phyloP scores from a whole-genome alignment of 2,888 invertebrate genomes.

The Nezara viridula region DNA sequence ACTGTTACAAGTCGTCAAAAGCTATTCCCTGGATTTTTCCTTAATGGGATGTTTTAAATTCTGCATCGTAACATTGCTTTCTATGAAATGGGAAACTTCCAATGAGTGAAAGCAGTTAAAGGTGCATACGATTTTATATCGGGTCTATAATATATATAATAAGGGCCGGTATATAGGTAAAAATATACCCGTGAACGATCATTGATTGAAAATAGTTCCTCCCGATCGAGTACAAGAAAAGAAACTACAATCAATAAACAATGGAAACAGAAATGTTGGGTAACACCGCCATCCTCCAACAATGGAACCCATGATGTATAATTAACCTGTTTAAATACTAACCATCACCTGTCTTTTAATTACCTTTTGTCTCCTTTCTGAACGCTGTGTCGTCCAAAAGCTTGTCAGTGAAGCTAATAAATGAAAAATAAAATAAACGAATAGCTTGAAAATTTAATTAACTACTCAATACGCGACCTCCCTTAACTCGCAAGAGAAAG shows the following conservation, averaged over 20 bases:
- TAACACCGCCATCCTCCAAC: not conserved
- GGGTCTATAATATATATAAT: not conserved
- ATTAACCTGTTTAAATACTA: slow-evolving; percentile 30
- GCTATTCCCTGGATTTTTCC: not conserved
- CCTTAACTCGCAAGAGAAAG: not conserved
- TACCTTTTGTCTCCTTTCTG: not conserved
- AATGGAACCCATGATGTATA: slow-evolving; percentile 5
- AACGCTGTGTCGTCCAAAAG: not conserved
- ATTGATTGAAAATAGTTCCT: not conserved
- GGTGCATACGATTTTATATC: not conserved
- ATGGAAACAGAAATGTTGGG: not conserved
- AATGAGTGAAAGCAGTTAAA: not conserved
- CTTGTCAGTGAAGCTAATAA: not conserved
- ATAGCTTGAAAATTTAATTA: no score
- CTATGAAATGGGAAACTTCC: no score
- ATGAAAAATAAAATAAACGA: no score
- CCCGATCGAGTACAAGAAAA: not conserved
- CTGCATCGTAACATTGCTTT: no score
- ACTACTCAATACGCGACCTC: no score
- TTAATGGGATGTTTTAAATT: not conserved
- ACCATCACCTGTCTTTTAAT: slow-evolving; percentile 24
- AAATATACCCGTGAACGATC: not conserved
- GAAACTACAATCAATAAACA: not conserved
- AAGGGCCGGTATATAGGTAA: not conserved
- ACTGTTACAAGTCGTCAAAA: not conserved